phyloP scores from a whole-genome alignment of 1,140 invertebrate species.

The Drosophila tristis region DNA sequence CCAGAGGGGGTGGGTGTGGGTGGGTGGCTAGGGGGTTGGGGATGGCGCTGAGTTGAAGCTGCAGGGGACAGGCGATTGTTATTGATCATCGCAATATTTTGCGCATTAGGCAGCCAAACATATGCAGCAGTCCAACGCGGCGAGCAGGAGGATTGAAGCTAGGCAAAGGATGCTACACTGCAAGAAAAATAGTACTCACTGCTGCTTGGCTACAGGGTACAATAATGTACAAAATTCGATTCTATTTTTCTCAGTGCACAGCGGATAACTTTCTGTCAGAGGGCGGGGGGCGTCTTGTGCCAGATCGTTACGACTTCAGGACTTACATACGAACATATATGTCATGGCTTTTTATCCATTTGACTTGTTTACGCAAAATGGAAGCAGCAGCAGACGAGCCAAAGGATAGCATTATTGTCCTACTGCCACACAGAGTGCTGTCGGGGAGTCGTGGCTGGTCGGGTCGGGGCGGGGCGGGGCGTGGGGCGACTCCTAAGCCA shows the following conservation, averaged over 20 bases:
- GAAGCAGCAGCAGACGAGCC: constrained; percentile 33
- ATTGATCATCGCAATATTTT: constrained; percentile 82
- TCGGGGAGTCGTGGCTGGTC: no score
- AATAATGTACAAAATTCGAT: not conserved
- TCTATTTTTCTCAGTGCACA: constrained; percentile 7
- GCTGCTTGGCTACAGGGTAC: no score
- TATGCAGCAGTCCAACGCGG: constrained; percentile 51
- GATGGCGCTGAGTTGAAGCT: constrained; percentile 1
- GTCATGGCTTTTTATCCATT: constrained; percentile 65
- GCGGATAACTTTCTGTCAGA: not conserved
- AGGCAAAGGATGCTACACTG: not conserved
- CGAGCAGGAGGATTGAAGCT: not conserved
- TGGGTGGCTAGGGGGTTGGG: not conserved
- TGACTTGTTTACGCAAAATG: constrained; percentile 70
- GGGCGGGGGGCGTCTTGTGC: no score
- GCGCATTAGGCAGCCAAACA: constrained; percentile 80
- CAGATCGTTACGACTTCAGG: no score
- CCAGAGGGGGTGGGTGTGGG: not conserved
- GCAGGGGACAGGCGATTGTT: constrained; percentile 62
- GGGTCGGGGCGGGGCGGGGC: no score
- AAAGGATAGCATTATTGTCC: constrained; percentile 78
- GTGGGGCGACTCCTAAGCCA: constrained; percentile 69
- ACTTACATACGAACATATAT: not conserved
- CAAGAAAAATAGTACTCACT: no score
- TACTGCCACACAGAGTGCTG: not conserved